These are phyloP conservation scores for Mionectes olivaceus DNA, from an alignment of 2,797 vertebrate genomes.

Conservation along the genomic window DNA sequence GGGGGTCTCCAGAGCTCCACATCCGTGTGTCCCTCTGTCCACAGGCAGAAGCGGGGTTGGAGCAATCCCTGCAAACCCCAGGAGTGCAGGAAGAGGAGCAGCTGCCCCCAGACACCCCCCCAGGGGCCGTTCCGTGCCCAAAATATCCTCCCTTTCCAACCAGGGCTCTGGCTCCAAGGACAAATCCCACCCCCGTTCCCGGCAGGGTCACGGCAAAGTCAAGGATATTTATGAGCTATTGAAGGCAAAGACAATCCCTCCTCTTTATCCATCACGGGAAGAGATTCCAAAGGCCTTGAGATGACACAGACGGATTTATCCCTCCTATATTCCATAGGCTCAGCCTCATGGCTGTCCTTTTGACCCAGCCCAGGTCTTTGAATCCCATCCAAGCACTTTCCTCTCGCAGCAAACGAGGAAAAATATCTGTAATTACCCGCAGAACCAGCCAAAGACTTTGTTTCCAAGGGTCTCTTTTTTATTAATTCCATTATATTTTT, in stretches of 20 bases:
- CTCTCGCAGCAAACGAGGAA: not conserved
- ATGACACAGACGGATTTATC: not conserved
- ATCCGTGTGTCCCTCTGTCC: not conserved
- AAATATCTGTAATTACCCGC: not conserved
- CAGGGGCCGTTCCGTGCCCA: not conserved
- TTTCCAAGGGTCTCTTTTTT: not conserved
- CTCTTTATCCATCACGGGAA: not conserved
- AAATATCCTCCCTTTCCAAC: not conserved
- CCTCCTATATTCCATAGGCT: not conserved
- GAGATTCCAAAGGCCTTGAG: not conserved
- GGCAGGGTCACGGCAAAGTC: constrained; percentile 4
- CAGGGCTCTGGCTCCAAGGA: not conserved
- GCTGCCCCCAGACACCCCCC: not conserved
- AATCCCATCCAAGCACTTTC: not conserved
- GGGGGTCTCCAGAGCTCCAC: not conserved
- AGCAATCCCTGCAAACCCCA: not conserved
- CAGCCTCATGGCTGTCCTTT: not conserved
- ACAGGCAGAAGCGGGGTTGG: fast-evolving
- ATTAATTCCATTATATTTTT: constrained; percentile 36
- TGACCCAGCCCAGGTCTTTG: not conserved
- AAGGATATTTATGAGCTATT: constrained; percentile 1
- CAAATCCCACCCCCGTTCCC: not conserved
- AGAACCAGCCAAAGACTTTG: not conserved
- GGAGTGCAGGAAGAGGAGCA: not conserved
- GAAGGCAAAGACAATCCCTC: constrained; percentile 26